These are phyloP conservation scores for Bombus cullumanus DNA, from an alignment of 1,140 invertebrate genomes.

Conservation along the genomic window DNA sequence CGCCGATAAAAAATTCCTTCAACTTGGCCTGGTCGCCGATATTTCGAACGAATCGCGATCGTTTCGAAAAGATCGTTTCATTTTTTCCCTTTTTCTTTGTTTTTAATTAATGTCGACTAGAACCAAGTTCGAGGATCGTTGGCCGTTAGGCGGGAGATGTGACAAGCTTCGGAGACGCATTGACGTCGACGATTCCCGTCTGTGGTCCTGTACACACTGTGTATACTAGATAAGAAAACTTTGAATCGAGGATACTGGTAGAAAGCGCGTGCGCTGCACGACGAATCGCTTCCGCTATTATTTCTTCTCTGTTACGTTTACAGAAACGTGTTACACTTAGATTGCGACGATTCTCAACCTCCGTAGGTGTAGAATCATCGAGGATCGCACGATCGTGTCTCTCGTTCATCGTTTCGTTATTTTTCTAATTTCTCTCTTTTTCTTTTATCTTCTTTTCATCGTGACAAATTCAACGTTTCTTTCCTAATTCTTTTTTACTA, in stretches of 20 bases:
- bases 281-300: neutral
- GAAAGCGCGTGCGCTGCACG: constrained; percentile 18
- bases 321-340: constrained; percentile 19
- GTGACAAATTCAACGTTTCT: neutral
- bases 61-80: neutral
- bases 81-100: neutral
- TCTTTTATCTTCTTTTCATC: neutral
- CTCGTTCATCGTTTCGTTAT: neutral
- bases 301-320: neutral
- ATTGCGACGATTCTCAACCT: neutral
- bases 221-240: constrained; percentile 29
- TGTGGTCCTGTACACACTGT: constrained; percentile 10
- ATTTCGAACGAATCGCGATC: neutral
- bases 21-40: constrained; percentile 2
- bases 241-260: constrained; percentile 9
- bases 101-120: neutral
- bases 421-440: neutral
- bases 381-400: constrained; percentile 20
- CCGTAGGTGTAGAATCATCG: neutral
- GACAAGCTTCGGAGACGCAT: constrained; percentile 28
- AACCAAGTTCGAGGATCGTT: constrained; percentile 7
- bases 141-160: neutral
- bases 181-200: constrained; percentile 26
- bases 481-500: neutral
- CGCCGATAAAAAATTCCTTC: constrained; percentile 11